Conservation (phyloP, 1,140 invertebrate genomes). For the Idris sp. region DNA sequence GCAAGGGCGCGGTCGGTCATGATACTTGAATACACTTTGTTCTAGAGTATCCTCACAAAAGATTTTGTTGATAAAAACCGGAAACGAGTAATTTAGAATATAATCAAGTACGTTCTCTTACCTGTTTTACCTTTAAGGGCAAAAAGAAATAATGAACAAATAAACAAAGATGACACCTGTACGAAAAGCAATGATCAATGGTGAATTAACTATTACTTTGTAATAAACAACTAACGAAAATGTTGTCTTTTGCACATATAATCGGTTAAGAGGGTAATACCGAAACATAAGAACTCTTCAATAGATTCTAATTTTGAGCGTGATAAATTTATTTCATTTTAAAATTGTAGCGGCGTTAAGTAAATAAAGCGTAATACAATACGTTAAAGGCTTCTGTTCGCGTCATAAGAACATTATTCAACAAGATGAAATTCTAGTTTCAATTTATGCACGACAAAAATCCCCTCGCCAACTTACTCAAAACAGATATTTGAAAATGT, state of each 20-base stretch:
- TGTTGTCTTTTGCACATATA: too few species aligned
- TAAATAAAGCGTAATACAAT: conserved; percentile 39
- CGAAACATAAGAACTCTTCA: neutral
- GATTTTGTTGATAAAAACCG: conserved; percentile 46
- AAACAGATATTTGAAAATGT: too few species aligned
- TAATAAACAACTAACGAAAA: too few species aligned
- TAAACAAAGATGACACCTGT: too few species aligned
- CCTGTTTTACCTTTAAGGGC: too few species aligned
- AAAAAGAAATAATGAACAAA: too few species aligned
- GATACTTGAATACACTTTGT: conserved; percentile 59
- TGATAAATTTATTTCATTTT: conserved; percentile 34
- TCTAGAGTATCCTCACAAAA: conserved; percentile 50
- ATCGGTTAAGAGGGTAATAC: too few species aligned
- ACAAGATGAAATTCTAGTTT: conserved; percentile 7
- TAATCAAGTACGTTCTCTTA: too few species aligned
- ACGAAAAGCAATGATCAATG: too few species aligned
- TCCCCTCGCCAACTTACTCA: too few species aligned
- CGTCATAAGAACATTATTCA: conserved; percentile 4
- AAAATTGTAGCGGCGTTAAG: conserved; percentile 12
- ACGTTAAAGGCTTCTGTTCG: neutral
- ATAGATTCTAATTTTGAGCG: conserved; percentile 16
- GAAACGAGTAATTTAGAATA: conserved; percentile 35
- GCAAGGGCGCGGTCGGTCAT: conserved; percentile 61
- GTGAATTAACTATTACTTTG: too few species aligned
- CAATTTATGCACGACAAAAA: conserved; percentile 3